Conservation (phyloP, 2,888 invertebrate species). For the Pinctada fucata region DNA sequence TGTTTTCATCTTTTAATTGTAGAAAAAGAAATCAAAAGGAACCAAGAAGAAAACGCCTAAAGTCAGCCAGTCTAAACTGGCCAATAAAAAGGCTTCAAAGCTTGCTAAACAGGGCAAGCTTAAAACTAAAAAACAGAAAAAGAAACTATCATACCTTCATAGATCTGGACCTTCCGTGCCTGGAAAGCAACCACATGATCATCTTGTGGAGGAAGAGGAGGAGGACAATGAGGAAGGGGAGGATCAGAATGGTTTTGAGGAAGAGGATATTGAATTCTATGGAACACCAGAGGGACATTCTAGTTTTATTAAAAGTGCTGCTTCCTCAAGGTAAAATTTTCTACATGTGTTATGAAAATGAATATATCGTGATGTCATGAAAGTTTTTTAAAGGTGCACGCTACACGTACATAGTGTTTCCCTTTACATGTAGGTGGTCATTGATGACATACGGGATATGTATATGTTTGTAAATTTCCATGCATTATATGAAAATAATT, state of each 20-base stretch:
- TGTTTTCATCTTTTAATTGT: too few species aligned
- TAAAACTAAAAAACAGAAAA: constrained; percentile 45
- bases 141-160: constrained; percentile 20
- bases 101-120: constrained; percentile 66
- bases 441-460: too few species aligned
- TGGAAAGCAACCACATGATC: not conserved
- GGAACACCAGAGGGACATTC: constrained; percentile 36
- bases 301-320: constrained; percentile 48
- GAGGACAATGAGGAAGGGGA: not conserved
- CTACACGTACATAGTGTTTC: too few species aligned
- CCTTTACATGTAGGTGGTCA: too few species aligned
- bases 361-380: constrained; percentile 24
- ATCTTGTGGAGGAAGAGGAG: not conserved
- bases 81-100: constrained; percentile 59
- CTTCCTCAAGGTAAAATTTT: too few species aligned
- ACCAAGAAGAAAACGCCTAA: constrained; percentile 39
- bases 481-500: too few species aligned
- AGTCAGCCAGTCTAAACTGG: constrained; percentile 54
- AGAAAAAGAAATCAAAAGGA: too few species aligned
- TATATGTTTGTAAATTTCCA: too few species aligned
- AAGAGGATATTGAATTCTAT: constrained; percentile 54
- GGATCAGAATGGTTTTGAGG: constrained; percentile 30
- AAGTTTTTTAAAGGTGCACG: too few species aligned
- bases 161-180: not conserved
- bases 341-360: not conserved